These are phyloP conservation scores for Pipistrellus nathusii DNA, from an alignment of 2,797 vertebrate species.

Conservation along the genomic window DNA sequence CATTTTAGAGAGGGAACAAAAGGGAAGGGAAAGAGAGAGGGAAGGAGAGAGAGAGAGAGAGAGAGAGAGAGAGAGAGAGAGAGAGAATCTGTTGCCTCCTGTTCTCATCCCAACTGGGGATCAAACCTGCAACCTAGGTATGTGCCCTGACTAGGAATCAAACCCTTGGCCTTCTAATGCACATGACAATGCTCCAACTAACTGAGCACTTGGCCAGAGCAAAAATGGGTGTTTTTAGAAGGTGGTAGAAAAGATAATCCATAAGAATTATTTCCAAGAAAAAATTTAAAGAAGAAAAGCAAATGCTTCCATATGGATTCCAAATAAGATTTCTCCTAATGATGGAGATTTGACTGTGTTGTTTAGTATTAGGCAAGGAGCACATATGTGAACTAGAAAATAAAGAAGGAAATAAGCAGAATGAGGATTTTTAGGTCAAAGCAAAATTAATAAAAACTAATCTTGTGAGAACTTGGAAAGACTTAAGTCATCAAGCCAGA, in stretches of 20 bases:
- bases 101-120: neutral
- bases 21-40: neutral
- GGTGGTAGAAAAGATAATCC: neutral
- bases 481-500: neutral
- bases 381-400: neutral
- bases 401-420: neutral
- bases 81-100: neutral
- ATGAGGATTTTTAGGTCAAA: neutral
- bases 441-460: neutral
- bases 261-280: conserved; percentile 58
- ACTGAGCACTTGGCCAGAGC: neutral
- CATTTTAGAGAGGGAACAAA: neutral
- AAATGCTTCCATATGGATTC: neutral
- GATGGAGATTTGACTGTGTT: conserved; percentile 8
- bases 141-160: neutral
- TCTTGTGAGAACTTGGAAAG: neutral
- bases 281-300: neutral
- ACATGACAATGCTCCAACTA: neutral
- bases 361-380: neutral
- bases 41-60: too few relatives aligned
- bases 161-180: neutral
- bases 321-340: neutral
- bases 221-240: conserved; percentile 4
- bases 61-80: neutral
- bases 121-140: neutral